Evolutionary conservation across 2,113 vertebrate species (phyloP).

Genomic region (Petroica traversi): DNA sequence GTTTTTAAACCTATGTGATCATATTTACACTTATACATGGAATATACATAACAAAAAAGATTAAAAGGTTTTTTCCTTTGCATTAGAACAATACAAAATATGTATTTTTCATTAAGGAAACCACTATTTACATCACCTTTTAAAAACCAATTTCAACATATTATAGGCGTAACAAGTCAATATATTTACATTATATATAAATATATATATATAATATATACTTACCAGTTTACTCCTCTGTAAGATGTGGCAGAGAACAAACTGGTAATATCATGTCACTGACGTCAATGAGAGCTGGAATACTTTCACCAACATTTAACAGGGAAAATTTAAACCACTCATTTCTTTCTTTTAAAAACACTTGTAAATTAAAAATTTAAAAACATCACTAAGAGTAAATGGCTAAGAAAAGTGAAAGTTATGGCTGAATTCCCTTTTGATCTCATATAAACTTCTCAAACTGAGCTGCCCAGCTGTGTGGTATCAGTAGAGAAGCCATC

Average conservation of each 20-base stretch:
- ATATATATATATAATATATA: slow-evolving; percentile 81
- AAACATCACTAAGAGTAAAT: slow-evolving; percentile 60
- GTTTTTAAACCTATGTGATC: slow-evolving; percentile 78
- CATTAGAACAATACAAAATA: slow-evolving; percentile 85
- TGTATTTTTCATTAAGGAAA: slow-evolving; percentile 83
- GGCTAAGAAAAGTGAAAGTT: slow-evolving; percentile 67
- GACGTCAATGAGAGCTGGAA: slow-evolving; percentile 75
- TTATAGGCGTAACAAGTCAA: slow-evolving; percentile 79
- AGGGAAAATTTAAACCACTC: slow-evolving; percentile 67
- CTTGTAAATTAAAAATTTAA: slow-evolving; percentile 62
- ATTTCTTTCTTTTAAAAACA: slow-evolving; percentile 55
- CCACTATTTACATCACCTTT: slow-evolving; percentile 84
- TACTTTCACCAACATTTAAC: slow-evolving; percentile 72
- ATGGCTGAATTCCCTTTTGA: slow-evolving; percentile 70
- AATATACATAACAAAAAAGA: slow-evolving; percentile 81
- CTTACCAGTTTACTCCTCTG: slow-evolving; percentile 76
- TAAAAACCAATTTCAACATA: slow-evolving; percentile 82
- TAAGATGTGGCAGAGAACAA: slow-evolving; percentile 78
- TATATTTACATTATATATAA: slow-evolving; percentile 78
- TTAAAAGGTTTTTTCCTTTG: slow-evolving; percentile 77
- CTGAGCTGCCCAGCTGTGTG: neutral
- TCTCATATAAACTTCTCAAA: neutral
- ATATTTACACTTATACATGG: slow-evolving; percentile 85
- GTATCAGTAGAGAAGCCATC: neutral
- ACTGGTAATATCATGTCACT: slow-evolving; percentile 76